A percentile compares a stretch with the other conserved stretches of the same genome.
These are phyloP conservation scores for Hypomecis punctinalis DNA, from an alignment of 2,888 invertebrate species.

Conservation along the genomic window DNA sequence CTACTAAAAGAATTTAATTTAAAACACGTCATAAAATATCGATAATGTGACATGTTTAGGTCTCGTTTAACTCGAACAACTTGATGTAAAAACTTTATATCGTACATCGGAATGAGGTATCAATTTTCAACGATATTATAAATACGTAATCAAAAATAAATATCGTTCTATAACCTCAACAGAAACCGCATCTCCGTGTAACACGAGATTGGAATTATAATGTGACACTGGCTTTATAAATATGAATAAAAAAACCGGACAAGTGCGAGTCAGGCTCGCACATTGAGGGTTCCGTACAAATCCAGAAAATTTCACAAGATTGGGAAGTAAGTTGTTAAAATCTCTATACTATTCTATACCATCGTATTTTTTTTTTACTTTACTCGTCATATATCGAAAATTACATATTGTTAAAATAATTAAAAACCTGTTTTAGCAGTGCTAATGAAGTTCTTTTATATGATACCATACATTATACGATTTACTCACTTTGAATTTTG, in stretches of 20 bases:
- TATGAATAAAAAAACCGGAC: conserved; percentile 19
- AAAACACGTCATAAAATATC: conserved; percentile 37
- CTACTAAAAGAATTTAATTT: neutral
- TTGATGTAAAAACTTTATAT: conserved; percentile 32
- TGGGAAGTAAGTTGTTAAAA: too few relatives aligned
- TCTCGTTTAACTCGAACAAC: conserved; percentile 28
- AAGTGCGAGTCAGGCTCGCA: too few relatives aligned
- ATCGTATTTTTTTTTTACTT: too few relatives aligned
- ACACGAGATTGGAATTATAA: conserved; percentile 47
- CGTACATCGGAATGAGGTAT: conserved; percentile 45
- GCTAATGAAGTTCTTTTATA: too few relatives aligned
- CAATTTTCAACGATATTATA: conserved; percentile 58
- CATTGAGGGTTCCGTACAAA: too few relatives aligned
- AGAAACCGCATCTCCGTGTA: conserved; percentile 55
- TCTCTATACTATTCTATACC: too few relatives aligned
- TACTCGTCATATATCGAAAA: too few relatives aligned
- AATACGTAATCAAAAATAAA: conserved; percentile 65
- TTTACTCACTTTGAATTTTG: too few relatives aligned
- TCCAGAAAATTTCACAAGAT: too few relatives aligned
- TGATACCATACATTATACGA: too few relatives aligned
- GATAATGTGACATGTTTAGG: conserved; percentile 33
- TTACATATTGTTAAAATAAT: too few relatives aligned
- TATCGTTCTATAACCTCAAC: conserved; percentile 46
- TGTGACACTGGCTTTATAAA: conserved; percentile 36
- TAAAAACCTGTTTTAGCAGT: too few relatives aligned